Evolutionary conservation across 2,113 vertebrate species (phyloP).

Genomic region (Dendropsophus ebraccatus): DNA sequence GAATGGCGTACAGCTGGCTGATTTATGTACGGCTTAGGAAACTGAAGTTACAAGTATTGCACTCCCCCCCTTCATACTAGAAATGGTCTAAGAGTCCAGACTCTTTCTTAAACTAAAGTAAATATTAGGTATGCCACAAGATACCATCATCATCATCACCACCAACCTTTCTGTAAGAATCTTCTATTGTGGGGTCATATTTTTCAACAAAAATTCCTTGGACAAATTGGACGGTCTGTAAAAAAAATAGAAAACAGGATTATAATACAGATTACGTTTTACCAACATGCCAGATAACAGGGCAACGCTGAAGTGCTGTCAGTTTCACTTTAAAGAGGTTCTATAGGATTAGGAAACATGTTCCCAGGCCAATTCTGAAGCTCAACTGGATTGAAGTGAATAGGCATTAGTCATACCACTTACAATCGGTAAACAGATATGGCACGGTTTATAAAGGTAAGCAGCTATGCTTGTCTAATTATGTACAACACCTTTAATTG

Average conservation of each 20-base stretch:
- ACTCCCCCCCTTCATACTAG: no score
- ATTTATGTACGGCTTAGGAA: no score
- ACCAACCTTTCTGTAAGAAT: conserved; percentile 84
- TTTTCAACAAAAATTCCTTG: conserved; percentile 90
- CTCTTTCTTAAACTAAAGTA: no score
- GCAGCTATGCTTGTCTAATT: background rate
- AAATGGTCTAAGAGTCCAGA: background rate
- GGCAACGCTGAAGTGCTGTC: no score
- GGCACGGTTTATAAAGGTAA: background rate
- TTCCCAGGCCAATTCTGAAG: no score
- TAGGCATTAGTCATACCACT: background rate
- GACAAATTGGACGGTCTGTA: conserved; percentile 86
- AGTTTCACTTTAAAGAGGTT: no score
- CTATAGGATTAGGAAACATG: no score
- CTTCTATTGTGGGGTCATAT: conserved; percentile 87
- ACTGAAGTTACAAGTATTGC: no score
- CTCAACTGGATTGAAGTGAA: no score
- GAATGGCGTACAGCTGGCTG: no score
- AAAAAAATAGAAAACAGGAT: background rate
- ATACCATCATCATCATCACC: background rate
- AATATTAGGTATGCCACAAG: background rate
- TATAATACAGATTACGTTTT: background rate
- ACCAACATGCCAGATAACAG: no score
- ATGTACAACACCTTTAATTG: background rate
- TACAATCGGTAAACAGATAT: background rate